Percentiles rank a stretch among this genome's conserved stretches.
These are phyloP conservation scores for Barnardius zonarius DNA, from an alignment of 2,113 vertebrate species.

Conservation along the genomic window DNA sequence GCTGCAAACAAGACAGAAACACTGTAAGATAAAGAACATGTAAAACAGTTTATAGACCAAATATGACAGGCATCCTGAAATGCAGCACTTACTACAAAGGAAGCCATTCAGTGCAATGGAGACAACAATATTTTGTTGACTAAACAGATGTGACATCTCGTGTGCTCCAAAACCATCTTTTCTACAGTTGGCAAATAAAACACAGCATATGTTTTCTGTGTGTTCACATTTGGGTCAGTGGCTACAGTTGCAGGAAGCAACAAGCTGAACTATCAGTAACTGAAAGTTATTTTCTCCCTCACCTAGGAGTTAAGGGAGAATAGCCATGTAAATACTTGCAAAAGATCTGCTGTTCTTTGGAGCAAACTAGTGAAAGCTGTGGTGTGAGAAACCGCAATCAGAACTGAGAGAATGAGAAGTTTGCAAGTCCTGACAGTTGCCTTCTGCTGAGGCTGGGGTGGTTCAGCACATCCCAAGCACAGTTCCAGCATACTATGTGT, in stretches of 20 bases:
- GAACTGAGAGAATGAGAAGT: neutral
- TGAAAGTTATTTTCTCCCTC: neutral
- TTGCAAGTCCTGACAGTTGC: neutral
- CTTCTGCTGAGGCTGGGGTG: neutral
- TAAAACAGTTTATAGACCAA: neutral
- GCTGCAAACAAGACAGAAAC: conserved; percentile 58
- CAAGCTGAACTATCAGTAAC: neutral
- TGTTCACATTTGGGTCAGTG: neutral
- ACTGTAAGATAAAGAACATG: neutral
- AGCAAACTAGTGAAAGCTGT: neutral
- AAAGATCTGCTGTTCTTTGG: neutral
- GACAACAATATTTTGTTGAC: neutral
- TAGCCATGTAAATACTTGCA: neutral
- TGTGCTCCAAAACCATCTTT: neutral
- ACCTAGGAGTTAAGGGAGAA: neutral
- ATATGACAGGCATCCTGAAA: neutral
- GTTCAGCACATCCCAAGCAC: neutral
- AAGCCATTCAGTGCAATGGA: neutral
- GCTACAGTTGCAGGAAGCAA: neutral
- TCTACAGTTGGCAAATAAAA: neutral
- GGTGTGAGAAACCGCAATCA: neutral
- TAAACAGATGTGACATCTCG: neutral
- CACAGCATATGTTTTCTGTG: neutral
- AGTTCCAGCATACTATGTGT: rapidly evolving
- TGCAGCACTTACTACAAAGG: neutral